Percentiles rank a stretch among this genome's conserved stretches.
Conservation (phyloP, 2,888 invertebrate genomes). For the Hirtodrosophila cameraria region DNA sequence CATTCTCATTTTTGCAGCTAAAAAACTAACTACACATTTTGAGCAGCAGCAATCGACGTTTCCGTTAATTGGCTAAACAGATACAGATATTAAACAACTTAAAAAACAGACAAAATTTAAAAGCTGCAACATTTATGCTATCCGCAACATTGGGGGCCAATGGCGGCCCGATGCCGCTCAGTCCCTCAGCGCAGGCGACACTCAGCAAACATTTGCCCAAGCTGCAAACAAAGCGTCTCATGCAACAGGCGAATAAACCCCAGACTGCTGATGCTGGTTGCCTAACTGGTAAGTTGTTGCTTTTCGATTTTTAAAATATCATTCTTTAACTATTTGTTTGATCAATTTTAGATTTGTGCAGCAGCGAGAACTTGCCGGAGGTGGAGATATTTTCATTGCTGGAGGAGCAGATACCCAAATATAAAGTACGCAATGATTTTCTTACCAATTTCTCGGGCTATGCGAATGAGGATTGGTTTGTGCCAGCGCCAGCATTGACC, state of each 20-base stretch:
- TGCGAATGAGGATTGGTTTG: conserved; percentile 91
- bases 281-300: conserved; percentile 79
- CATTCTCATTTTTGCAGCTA: conserved; percentile 58
- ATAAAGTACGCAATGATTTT: conserved; percentile 96
- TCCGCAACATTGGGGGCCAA: conserved; percentile 80
- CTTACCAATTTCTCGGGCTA: conserved; percentile 95
- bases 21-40: conserved; percentile 41
- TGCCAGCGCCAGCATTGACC: conserved; percentile 93
- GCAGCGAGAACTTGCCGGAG: conserved; percentile 95
- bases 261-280: conserved; percentile 82
- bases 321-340: neutral
- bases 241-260: conserved; percentile 69
- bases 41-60: conserved; percentile 18
- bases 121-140: conserved; percentile 72
- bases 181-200: conserved; percentile 84
- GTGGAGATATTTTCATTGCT: conserved; percentile 97
- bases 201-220: conserved; percentile 84
- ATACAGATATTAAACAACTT: conserved; percentile 8
- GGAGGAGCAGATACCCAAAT: conserved; percentile 97
- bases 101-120: neutral
- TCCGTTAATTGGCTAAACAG: conserved; percentile 23
- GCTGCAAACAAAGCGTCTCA: conserved; percentile 81
- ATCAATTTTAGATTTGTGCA: conserved; percentile 91
- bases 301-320: too few relatives aligned
- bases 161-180: conserved; percentile 81